Base-by-base conservation (phyloP, 2,888 invertebrate genomes). In the Drosophila kuntzei region DNA sequence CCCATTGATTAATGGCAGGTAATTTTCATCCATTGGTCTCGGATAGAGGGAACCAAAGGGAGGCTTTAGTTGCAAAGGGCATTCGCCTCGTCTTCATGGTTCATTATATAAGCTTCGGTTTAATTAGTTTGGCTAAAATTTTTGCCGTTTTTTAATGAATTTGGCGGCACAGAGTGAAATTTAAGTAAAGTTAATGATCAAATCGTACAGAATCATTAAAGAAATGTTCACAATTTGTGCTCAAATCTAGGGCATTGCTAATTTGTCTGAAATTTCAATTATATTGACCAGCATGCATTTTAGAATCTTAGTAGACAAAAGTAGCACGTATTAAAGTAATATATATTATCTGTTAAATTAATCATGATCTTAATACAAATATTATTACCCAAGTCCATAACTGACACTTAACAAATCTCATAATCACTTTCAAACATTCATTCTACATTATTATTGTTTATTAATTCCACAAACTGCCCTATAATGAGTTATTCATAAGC, bases 1-100 rank as follows among this genome's bases (percentile, higher is more conserved):
- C 69, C 69, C 73, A 68, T 82, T 86, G 83, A 82, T 86, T 86
- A 78, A 82, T 86, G 80, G 73, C 71, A 61, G 68, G 44, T 70
- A 65, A 77, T 71, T 72, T 71, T 68, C 76, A 71, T 71, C 47
- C 57, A 71, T 63, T 76, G 62, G 67, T 37, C 49, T 44, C 67
- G 72, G 36, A 25, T 57, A 34, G 43, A 53, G 34, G 57, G 14
- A 49, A 37, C 54, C 29, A 34, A 44, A 57, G 47, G 53, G 49
- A 54, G 39, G 29, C 39, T 18, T 46, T 22, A 57, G 70, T 39
- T 58, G 54, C 20, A 67, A 75, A 75, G 75, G 75, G 76, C 75
- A 75, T 75, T 75, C 72, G 68, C 76, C 72, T 41, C 59, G 11
- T 44, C 66, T 73, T 71, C 71, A 83, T 64, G 80, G 61, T 71